These are phyloP conservation scores for Hydropsyche tenuis DNA, from an alignment of 1,140 invertebrate species.

Conservation along the genomic window DNA sequence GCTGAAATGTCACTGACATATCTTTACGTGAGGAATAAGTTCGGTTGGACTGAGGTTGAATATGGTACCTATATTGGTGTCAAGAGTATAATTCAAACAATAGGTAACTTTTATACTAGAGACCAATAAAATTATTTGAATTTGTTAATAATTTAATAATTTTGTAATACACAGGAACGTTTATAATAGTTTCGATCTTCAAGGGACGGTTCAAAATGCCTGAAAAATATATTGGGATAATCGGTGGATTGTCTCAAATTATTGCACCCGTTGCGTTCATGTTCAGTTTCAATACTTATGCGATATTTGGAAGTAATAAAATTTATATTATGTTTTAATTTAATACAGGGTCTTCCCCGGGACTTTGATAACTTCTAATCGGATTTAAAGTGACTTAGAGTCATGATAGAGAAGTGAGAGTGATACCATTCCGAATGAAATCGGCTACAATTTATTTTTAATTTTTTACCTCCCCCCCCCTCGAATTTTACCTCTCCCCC, in stretches of 20 bases:
- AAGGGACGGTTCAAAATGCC: conserved; percentile 15
- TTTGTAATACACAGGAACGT: conserved; percentile 19
- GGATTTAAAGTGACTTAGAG: too few species aligned
- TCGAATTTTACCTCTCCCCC: too few species aligned
- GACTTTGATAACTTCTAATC: too few species aligned
- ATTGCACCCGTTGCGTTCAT: conserved; percentile 14
- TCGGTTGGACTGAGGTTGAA: conserved; percentile 59
- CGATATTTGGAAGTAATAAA: conserved; percentile 20
- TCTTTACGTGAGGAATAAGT: conserved; percentile 60
- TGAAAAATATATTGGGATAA: conserved; percentile 19
- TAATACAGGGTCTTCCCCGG: too few species aligned
- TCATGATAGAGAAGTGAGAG: too few species aligned
- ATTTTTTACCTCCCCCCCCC: too few species aligned
- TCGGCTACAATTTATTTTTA: too few species aligned
- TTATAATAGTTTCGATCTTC: conserved; percentile 16
- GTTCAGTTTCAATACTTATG: conserved; percentile 16
- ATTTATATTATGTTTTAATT: neutral
- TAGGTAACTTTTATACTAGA: conserved; percentile 36
- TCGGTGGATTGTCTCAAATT: conserved; percentile 24
- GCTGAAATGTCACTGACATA: conserved; percentile 58
- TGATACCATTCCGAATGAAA: too few species aligned
- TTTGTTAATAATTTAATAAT: neutral
- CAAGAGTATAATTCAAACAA: conserved; percentile 46
- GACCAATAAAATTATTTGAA: neutral
- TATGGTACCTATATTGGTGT: conserved; percentile 58